These are phyloP conservation scores for Muscicapa adusta DNA, from an alignment of 2,113 vertebrate genomes.

Conservation along the genomic window DNA sequence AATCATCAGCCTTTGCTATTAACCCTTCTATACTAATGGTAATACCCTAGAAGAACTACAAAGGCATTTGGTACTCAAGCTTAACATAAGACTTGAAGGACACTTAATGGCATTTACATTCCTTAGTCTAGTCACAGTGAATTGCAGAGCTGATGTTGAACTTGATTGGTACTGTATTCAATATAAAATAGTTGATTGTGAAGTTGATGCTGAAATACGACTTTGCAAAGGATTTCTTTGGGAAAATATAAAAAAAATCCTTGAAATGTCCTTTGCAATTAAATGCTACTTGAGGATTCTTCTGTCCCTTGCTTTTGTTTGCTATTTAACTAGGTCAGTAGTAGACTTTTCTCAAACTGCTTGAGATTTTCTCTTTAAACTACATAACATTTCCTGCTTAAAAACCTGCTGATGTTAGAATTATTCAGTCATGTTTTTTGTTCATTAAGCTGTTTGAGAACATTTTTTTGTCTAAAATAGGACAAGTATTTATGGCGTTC, in stretches of 20 bases:
- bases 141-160: constrained; percentile 68
- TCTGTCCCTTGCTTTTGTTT: neutral
- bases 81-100: constrained; percentile 60
- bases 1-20: constrained; percentile 78
- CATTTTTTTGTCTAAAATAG: neutral
- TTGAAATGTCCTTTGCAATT: constrained; percentile 34
- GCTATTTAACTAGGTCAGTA: neutral
- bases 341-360: neutral
- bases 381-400: neutral
- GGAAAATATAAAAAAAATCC: constrained; percentile 42
- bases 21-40: constrained; percentile 80
- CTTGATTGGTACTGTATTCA: constrained; percentile 63
- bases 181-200: constrained; percentile 63
- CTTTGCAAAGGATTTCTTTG: constrained; percentile 34
- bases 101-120: constrained; percentile 73
- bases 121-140: constrained; percentile 65
- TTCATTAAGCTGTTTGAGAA: neutral
- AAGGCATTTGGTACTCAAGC: constrained; percentile 60
- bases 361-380: neutral
- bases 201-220: constrained; percentile 49
- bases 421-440: neutral
- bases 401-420: neutral
- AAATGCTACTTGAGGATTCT: constrained; percentile 23
- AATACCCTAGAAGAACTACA: constrained; percentile 69
- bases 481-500: neutral